phyloP scores from a whole-genome alignment of 2,888 invertebrate species.

The Capitulum mitella region DNA sequence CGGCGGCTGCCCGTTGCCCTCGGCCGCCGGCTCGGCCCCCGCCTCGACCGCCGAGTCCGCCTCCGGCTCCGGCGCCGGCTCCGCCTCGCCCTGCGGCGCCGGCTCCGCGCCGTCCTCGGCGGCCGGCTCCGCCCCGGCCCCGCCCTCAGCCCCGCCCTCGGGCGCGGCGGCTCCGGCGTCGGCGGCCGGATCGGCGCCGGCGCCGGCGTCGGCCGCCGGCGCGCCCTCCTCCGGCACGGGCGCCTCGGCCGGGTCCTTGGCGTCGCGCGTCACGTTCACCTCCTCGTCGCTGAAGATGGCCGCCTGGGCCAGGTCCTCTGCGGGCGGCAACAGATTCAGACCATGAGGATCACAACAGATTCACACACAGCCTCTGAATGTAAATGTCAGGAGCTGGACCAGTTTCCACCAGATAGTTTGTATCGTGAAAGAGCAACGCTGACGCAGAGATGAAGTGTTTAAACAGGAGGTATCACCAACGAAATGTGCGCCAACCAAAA shows the following conservation, averaged over 20 bases:
- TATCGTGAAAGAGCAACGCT: too few relatives aligned
- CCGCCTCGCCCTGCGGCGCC: not conserved
- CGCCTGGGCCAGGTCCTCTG: constrained; percentile 18
- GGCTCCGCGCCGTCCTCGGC: not conserved
- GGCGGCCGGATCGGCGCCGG: not conserved
- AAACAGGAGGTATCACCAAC: too few relatives aligned
- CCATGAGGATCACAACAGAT: too few relatives aligned
- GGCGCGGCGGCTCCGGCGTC: not conserved
- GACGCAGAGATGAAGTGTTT: too few relatives aligned
- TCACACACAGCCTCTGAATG: too few relatives aligned
- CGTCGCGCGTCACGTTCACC: not conserved
- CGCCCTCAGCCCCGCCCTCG: not conserved
- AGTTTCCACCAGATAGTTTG: too few relatives aligned
- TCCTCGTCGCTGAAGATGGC: constrained; percentile 21
- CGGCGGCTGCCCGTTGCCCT: too few relatives aligned
- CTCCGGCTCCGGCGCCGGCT: not conserved
- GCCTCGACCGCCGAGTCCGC: not conserved
- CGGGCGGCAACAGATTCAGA: not conserved
- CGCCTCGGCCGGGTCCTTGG: not conserved
- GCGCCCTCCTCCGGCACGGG: not conserved
- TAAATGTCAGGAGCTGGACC: too few relatives aligned
- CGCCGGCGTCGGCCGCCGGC: not conserved
- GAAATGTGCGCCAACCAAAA: too few relatives aligned
- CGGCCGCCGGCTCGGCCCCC: too few relatives aligned
- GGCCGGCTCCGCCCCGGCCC: not conserved